Percentiles rank a stretch among this genome's conserved stretches.
These are phyloP conservation scores for Clivina fossor DNA, from an alignment of 2,888 invertebrate species.

Conservation along the genomic window DNA sequence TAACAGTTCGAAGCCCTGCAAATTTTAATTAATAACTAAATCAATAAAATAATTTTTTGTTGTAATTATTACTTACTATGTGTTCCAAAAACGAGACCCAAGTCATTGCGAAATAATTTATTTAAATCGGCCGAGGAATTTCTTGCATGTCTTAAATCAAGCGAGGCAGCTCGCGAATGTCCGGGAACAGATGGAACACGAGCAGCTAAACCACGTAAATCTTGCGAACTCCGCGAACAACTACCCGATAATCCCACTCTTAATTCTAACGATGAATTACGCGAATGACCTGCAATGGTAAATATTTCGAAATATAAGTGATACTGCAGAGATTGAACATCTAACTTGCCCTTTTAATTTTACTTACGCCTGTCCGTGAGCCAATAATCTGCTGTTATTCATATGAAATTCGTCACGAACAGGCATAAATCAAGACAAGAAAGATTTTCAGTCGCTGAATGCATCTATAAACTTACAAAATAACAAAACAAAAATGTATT, in stretches of 20 bases:
- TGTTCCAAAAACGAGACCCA: conserved; percentile 68
- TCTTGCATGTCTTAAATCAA: conserved; percentile 73
- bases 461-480: background rate
- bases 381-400: too few relatives aligned
- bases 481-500: background rate
- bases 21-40: too few relatives aligned
- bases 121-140: conserved; percentile 76
- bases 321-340: too few relatives aligned
- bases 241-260: conserved; percentile 56
- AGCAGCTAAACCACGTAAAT: conserved; percentile 53
- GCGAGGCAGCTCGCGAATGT: conserved; percentile 82
- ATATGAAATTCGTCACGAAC: too few relatives aligned
- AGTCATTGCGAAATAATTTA: conserved; percentile 70
- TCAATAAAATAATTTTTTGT: too few relatives aligned
- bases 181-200: conserved; percentile 52
- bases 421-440: too few relatives aligned
- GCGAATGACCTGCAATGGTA: conserved; percentile 62
- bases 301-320: too few relatives aligned
- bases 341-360: too few relatives aligned
- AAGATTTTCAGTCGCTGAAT: too few relatives aligned
- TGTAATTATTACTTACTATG: conserved; percentile 51
- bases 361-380: too few relatives aligned
- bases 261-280: conserved; percentile 83
- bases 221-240: conserved; percentile 55
- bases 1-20: too few relatives aligned